Evolutionary conservation across 1,140 invertebrate species (phyloP), one percentile per base, ranked within the genome.

Genomic region (Harlomillsia oculata): DNA sequence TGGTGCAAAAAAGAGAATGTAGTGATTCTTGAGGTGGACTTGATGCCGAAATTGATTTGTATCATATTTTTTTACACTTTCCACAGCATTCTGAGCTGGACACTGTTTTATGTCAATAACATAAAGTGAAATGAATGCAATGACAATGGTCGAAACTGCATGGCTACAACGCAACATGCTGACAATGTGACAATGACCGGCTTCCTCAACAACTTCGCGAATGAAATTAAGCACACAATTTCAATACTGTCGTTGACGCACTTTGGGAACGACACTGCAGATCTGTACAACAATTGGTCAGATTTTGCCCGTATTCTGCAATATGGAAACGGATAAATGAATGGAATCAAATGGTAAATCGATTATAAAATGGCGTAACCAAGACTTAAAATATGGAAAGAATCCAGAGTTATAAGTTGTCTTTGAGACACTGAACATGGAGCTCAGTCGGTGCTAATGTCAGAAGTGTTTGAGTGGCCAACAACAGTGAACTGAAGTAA

Each of bases 1-100:
- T 25, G 84, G 83, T 8, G 82, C 83, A 70, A 79, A 85, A 67
- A 85, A 85, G 76, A 85, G 85, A 29, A 88, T 72, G 70, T 87
- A 87, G 69, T 84, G 79, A 67, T 80, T 76, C 49, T 79, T 83
- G 36, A 76, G 76, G 13, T 73, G 66, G 2, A 85, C 69, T 70
- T 78, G 74, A 21, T 72, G 66, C 2, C 72, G 67, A 67, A 84
- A 84, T 45, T 71, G 77, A 9, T 77, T 75, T 28, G 71, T 72
- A 6, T 67, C 75, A 26, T 78, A 69, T 26, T 71, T 70, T 3
- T 69, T 46, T 9, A 56, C 39, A 21, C 67, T 53, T 26, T 66
- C 59, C 3, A 32, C 30, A 9, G 37, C 11, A 29, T 25, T 29
- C 8, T 23, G 36, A 36, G 29, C 39, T 44, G 20, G 14, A 30